These are phyloP conservation scores for Odontothrips loti DNA, from an alignment of 2,888 invertebrate genomes.

Conservation along the genomic window DNA sequence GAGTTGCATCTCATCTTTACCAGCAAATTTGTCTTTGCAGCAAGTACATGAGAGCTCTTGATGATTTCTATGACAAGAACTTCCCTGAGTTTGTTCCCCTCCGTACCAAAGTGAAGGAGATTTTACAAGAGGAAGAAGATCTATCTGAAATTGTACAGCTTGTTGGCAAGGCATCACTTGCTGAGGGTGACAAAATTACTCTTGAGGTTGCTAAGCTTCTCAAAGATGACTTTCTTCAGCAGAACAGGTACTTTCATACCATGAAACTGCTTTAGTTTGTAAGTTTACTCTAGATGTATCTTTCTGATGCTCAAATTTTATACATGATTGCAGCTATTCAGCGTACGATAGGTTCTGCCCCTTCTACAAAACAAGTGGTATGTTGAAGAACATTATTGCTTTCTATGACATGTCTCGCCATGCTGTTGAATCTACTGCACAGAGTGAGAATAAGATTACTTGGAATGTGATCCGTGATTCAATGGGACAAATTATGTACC, in stretches of 20 bases:
- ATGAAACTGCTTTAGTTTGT: conserved; percentile 18
- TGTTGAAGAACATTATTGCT: conserved; percentile 96
- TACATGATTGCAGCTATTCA: conserved; percentile 60
- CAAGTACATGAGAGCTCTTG: conserved; percentile 97
- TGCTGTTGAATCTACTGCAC: conserved; percentile 96
- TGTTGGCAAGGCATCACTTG: conserved; percentile 97
- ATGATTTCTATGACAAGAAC: conserved; percentile 99
- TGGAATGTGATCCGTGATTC: conserved; percentile 97
- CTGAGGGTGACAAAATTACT: conserved; percentile 98
- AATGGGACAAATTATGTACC: conserved; percentile 94
- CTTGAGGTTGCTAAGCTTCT: conserved; percentile 96
- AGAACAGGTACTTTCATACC: conserved; percentile 72
- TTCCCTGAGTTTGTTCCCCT: conserved; percentile 95
- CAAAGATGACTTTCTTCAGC: conserved; percentile 99
- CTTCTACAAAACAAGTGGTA: conserved; percentile 99
- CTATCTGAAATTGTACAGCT: conserved; percentile 99
- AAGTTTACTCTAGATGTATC: conserved; percentile 30
- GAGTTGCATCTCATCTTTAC: neutral
- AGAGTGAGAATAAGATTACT: conserved; percentile 98
- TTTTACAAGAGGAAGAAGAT: conserved; percentile 98
- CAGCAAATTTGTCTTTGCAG: conserved; percentile 49
- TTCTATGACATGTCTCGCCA: conserved; percentile 98
- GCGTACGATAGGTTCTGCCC: conserved; percentile 97
- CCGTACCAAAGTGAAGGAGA: conserved; percentile 93
- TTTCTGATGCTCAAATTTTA: conserved; percentile 16